Evolutionary conservation across 2,888 invertebrate genomes (phyloP), one percentile per base, ranked within the genome.

Genomic region (Rhogogaster chlorosoma): DNA sequence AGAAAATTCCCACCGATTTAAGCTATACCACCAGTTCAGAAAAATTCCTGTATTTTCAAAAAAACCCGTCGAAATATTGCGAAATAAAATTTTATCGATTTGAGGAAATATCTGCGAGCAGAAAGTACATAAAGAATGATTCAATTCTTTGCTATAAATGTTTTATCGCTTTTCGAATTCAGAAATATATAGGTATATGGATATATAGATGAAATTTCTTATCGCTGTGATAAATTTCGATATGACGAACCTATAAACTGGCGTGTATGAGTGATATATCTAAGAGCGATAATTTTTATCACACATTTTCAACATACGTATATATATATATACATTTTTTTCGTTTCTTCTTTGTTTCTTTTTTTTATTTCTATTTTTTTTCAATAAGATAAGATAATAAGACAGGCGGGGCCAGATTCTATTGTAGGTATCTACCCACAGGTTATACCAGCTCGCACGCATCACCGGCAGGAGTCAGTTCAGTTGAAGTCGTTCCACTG

Each of bases 401-500:
- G 0, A 22, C 67, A 83, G 67, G 83, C 83, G 67, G 83, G 83
- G 67, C 78, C 12, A 53, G 57, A 26, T 61, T 61, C 61, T 10
- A 26, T 61, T 61, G 26, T n/a, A n/a, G n/a, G n/a, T 61, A 61
- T 22, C 57, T 57, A 57, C n/a, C 18, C 57, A 22, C 29, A 38
- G 36, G 29, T 64, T 61, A 42, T 57, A 67, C n/a, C n/a, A n/a
- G n/a, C 78, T 22, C 42, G 26, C 78, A 38, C 26, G 67, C 26
- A 32, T 15, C 38, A 22, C 42, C 64, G 78, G 36, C 42, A 49
- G n/a, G 71, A 67, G 42, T 64, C 29, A 75, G 77, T 73, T 67
- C 71, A 73, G 71, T 77, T 29, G 84, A 77, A 67, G 57, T 78
- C 29, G 49, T 67, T 42, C 80, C 53, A 82, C 36, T n/a, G 70